Evolutionary conservation across 2,113 vertebrate species (phyloP).

Genomic region (Petroica traversi): DNA sequence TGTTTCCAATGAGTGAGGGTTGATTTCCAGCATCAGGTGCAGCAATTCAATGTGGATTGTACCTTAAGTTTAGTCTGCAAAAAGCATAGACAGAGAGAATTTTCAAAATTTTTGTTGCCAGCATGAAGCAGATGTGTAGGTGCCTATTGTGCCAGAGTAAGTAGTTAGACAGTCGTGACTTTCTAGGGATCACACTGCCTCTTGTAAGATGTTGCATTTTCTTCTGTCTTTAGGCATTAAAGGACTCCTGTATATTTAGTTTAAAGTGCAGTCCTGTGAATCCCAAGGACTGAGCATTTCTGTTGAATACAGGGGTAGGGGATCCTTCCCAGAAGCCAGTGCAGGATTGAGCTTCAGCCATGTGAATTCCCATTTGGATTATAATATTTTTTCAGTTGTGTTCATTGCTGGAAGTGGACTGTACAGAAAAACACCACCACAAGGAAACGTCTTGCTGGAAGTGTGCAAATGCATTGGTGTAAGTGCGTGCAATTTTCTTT

Average conservation of each 20-base stretch:
- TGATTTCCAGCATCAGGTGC: neutral
- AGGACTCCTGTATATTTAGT: neutral
- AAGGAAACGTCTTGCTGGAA: conserved; percentile 88
- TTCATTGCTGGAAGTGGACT: conserved; percentile 88
- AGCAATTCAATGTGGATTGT: neutral
- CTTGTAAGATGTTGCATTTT: neutral
- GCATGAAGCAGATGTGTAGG: neutral
- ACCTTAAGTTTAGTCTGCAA: neutral
- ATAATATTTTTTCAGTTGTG: conserved; percentile 80
- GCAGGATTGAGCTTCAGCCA: neutral
- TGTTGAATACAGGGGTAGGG: neutral
- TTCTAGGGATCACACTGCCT: neutral
- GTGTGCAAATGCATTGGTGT: conserved; percentile 89
- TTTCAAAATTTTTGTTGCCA: neutral
- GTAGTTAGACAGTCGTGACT: neutral
- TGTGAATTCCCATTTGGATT: neutral
- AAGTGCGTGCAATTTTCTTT: conserved; percentile 63
- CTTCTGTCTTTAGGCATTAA: neutral
- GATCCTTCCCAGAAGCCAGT: neutral
- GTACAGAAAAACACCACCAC: conserved; percentile 87
- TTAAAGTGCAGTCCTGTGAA: neutral
- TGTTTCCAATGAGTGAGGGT: neutral
- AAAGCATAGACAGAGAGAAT: neutral
- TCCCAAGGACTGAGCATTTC: neutral
- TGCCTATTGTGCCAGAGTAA: neutral